Percentiles rank a stretch among this genome's conserved stretches.
Evolutionary conservation across 30 jellyfish, hydroid and myxozoan species (phyloP).

Genomic region (Pelagia noctiluca): DNA sequence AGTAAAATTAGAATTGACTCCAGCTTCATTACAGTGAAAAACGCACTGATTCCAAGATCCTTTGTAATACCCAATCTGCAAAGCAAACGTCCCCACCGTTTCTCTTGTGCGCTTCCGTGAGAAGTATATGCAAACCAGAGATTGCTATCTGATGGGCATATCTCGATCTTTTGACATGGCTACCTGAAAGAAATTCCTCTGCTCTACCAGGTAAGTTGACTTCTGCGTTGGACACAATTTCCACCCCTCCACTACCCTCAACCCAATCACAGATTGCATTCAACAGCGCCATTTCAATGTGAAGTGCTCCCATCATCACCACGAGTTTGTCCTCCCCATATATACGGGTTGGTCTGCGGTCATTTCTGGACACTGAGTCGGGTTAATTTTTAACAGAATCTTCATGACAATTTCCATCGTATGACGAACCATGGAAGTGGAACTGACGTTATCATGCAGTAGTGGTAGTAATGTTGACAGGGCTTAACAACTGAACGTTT

Average conservation of each 20-base stretch:
- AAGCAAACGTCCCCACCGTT: slow-evolving; percentile 7
- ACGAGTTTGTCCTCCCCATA: slow-evolving; percentile 40
- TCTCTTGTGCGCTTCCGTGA: slow-evolving; percentile 4
- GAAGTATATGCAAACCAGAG: slow-evolving; percentile 31
- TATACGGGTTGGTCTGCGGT: slow-evolving; percentile 26
- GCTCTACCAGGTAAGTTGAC: slow-evolving; percentile 35
- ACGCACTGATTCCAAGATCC: slow-evolving; percentile 15
- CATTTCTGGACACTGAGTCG: slow-evolving; percentile 1
- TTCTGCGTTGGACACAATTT: slow-evolving; percentile 13
- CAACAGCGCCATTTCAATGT: slow-evolving; percentile 11
- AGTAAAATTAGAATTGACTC: background rate
- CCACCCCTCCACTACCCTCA: slow-evolving; percentile 37
- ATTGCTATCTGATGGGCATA: slow-evolving; percentile 30
- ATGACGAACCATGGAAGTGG: slow-evolving; percentile 8
- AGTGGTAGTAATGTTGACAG: slow-evolving; percentile 4
- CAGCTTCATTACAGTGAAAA: slow-evolving; percentile 22
- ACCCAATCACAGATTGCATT: slow-evolving; percentile 23
- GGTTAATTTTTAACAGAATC: slow-evolving; percentile 13
- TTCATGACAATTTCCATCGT: background rate
- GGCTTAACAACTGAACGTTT: slow-evolving; percentile 9
- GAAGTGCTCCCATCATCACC: slow-evolving; percentile 47
- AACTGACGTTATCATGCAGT: background rate
- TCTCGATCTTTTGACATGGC: slow-evolving; percentile 25
- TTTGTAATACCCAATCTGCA: slow-evolving; percentile 20
- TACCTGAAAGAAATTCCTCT: slow-evolving; percentile 24